Conservation (phyloP, 2,888 invertebrate genomes). For the Melanargia galathea region DNA sequence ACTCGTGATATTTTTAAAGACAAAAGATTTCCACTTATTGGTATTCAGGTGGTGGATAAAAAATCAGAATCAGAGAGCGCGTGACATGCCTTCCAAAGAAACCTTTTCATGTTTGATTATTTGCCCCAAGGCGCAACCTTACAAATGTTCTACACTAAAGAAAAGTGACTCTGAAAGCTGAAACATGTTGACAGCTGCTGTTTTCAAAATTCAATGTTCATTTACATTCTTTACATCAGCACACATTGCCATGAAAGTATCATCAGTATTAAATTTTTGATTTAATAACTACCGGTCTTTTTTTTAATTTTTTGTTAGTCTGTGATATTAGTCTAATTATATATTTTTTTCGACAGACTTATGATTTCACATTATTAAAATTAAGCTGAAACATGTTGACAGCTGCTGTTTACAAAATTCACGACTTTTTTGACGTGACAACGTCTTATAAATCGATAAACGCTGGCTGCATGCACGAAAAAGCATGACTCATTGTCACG, state of each 20-base stretch:
- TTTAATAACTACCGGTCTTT: background rate
- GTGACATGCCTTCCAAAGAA: slow-evolving; percentile 25
- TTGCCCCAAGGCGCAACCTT: slow-evolving; percentile 36
- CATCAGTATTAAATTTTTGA: slow-evolving; percentile 33
- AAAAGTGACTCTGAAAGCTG: slow-evolving; percentile 28
- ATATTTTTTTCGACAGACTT: too few species aligned
- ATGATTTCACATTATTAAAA: too few species aligned
- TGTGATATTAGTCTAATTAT: background rate
- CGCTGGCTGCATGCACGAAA: too few species aligned
- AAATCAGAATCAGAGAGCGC: slow-evolving; percentile 20
- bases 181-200: slow-evolving; percentile 24
- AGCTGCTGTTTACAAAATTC: too few species aligned
- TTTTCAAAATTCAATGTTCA: slow-evolving; percentile 28
- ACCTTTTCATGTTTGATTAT: slow-evolving; percentile 39
- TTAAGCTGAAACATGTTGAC: too few species aligned
- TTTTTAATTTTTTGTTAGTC: background rate
- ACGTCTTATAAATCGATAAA: too few species aligned
- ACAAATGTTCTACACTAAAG: slow-evolving; percentile 27
- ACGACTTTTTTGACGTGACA: too few species aligned
- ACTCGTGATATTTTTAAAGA: background rate
- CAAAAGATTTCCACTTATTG: slow-evolving; percentile 14
- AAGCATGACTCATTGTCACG: too few species aligned
- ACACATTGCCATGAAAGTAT: slow-evolving; percentile 26
- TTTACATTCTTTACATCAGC: slow-evolving; percentile 26
- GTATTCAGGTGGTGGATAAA: slow-evolving; percentile 24